These are phyloP conservation scores for Macroglossus sobrinus DNA, from an alignment of 2,113 vertebrate species.

Conservation along the genomic window DNA sequence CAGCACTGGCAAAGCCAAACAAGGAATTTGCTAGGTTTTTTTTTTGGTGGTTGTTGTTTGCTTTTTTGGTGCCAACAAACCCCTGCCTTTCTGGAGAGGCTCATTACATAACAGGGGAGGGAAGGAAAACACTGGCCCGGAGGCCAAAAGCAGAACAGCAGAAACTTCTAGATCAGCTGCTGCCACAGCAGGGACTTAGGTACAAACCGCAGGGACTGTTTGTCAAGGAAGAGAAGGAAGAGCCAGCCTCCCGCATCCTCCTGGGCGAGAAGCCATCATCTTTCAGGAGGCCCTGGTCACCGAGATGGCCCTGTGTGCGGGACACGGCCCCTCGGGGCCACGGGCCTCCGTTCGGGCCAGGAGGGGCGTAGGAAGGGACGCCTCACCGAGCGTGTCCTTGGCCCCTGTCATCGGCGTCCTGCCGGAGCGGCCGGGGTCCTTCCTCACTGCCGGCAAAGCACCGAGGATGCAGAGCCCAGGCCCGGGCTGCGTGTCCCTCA, in stretches of 20 bases:
- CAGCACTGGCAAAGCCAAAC: background rate
- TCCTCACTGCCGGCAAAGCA: background rate
- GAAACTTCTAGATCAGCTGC: slow-evolving; percentile 13
- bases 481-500: fast-evolving
- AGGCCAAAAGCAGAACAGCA: background rate
- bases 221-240: background rate
- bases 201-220: slow-evolving; percentile 25
- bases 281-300: background rate
- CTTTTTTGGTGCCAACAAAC: slow-evolving; percentile 8
- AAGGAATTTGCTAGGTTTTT: background rate
- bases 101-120: slow-evolving; percentile 19
- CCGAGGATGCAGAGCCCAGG: background rate
- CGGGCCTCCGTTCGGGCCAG: fast-evolving
- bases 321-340: background rate
- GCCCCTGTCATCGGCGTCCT: background rate
- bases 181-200: background rate
- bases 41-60: background rate
- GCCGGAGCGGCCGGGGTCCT: background rate
- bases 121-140: background rate
- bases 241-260: background rate
- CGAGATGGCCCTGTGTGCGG: fast-evolving
- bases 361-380: background rate
- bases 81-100: background rate
- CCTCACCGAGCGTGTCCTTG: background rate
- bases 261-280: background rate